Base-by-base conservation (phyloP, 2,888 invertebrate species). In the Bursaphelenchus okinawaensis region DNA sequence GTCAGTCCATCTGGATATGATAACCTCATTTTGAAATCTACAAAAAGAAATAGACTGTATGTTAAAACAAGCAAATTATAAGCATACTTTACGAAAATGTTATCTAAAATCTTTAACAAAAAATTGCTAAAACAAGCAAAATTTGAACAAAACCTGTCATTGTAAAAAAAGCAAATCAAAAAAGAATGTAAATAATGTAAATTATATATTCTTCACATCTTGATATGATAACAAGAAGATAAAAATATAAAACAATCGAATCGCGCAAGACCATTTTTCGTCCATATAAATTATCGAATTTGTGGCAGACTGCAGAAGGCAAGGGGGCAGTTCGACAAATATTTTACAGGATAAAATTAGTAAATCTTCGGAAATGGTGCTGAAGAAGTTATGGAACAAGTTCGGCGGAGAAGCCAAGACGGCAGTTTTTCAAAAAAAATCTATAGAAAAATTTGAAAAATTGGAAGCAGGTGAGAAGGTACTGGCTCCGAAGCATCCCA, bases 1-100 rank as follows among this genome's bases (percentile, higher is more conserved):
- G 70, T 51, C 9, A 69, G 56, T 20, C 78, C 78, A 50, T 80
- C 80, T 19, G 76, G 73, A 62, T 75, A 80, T 22, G 76, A 68
- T 69, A 78, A 6, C 40, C 40, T 12, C 40, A 40, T 40, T 40
- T 40, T 40, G 12, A 40, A 40, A 40, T 40, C 40, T 40, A 4
- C n/a, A n/a, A n/a, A n/a, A n/a, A n/a, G n/a, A n/a, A n/a, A n/a
- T n/a, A n/a, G n/a, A n/a, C n/a, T n/a, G n/a, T n/a, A n/a, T n/a
- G n/a, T n/a, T n/a, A n/a, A n/a, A n/a, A n/a, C n/a, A n/a, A n/a
- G n/a, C n/a, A n/a, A n/a, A n/a, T n/a, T n/a, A n/a, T n/a, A n/a
- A n/a, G n/a, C n/a, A n/a, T n/a, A n/a, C n/a, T n/a, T n/a, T n/a
- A n/a, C n/a, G n/a, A n/a, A n/a, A n/a, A n/a, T n/a, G n/a, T n/a